These are phyloP conservation scores for Chiloscyllium plagiosum DNA, from an alignment of 2,113 vertebrate genomes.

Conservation along the genomic window DNA sequence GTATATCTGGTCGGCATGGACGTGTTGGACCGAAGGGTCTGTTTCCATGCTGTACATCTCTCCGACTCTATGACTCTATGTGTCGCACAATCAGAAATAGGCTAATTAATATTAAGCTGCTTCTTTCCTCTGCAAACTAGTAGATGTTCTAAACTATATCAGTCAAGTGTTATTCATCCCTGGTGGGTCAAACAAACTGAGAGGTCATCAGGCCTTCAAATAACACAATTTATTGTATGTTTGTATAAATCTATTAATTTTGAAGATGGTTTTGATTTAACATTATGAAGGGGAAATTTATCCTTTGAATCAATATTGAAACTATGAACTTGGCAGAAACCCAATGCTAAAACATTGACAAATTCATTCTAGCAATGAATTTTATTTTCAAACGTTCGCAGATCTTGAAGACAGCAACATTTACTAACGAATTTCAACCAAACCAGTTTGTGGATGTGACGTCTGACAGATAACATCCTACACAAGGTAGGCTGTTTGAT, in stretches of 20 bases:
- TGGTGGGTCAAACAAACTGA: background rate
- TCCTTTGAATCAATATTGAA: background rate
- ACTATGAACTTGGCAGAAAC: background rate
- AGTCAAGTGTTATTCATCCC: no score
- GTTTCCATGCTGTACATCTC: no score
- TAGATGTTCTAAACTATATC: background rate
- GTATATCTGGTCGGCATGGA: no score
- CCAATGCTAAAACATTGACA: background rate
- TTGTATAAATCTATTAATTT: background rate
- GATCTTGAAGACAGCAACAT: background rate
- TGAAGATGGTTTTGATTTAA: background rate
- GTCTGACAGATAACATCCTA: background rate
- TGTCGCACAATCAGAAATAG: background rate
- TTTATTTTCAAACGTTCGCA: background rate
- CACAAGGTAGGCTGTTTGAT: background rate
- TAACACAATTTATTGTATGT: background rate
- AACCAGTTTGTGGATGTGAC: background rate
- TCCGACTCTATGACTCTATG: background rate
- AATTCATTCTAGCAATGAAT: background rate
- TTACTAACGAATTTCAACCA: background rate
- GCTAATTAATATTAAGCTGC: background rate
- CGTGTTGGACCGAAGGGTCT: no score
- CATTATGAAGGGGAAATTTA: background rate
- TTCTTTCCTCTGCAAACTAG: no score
- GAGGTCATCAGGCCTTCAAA: background rate